These are phyloP conservation scores for Prionailurus viverrinus DNA, from an alignment of 2,113 vertebrate genomes.

Conservation along the genomic window DNA sequence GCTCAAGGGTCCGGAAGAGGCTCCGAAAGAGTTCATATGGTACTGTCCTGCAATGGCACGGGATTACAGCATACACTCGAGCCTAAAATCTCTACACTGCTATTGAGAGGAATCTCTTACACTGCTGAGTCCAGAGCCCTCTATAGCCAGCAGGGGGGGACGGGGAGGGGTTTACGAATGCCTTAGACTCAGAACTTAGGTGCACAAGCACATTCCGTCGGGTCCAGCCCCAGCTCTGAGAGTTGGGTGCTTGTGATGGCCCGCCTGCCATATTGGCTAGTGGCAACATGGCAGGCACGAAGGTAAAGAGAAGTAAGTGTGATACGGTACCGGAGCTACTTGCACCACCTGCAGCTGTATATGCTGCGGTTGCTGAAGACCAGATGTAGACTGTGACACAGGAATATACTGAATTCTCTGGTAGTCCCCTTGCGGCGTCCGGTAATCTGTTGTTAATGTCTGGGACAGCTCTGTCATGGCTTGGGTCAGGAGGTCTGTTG, in stretches of 20 bases:
- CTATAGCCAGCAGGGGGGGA: accelerated
- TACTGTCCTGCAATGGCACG: accelerated
- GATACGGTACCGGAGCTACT: slow-evolving; percentile 92
- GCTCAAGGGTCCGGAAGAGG: not conserved
- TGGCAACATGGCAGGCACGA: accelerated
- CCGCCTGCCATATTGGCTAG: too few relatives aligned
- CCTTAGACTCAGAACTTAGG: not conserved
- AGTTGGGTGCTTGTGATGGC: not conserved
- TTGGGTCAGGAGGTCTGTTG: slow-evolving; percentile 97
- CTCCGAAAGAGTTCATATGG: not conserved
- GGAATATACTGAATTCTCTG: slow-evolving; percentile 99
- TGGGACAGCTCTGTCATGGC: slow-evolving; percentile 99
- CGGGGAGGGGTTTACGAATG: too few relatives aligned
- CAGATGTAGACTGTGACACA: slow-evolving; percentile 92
- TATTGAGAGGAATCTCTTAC: not conserved
- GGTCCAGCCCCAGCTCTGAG: not conserved
- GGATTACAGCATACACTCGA: accelerated
- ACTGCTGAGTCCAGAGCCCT: not conserved
- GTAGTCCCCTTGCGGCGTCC: slow-evolving; percentile 95
- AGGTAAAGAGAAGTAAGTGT: not conserved
- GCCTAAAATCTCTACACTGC: too few relatives aligned
- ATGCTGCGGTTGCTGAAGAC: slow-evolving; percentile 94
- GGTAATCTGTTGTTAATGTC: slow-evolving; percentile 96
- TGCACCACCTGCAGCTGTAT: slow-evolving; percentile 99
- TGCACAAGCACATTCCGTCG: accelerated